Conservation (phyloP, 2,797 vertebrate species). For the Tenualosa ilisha region DNA sequence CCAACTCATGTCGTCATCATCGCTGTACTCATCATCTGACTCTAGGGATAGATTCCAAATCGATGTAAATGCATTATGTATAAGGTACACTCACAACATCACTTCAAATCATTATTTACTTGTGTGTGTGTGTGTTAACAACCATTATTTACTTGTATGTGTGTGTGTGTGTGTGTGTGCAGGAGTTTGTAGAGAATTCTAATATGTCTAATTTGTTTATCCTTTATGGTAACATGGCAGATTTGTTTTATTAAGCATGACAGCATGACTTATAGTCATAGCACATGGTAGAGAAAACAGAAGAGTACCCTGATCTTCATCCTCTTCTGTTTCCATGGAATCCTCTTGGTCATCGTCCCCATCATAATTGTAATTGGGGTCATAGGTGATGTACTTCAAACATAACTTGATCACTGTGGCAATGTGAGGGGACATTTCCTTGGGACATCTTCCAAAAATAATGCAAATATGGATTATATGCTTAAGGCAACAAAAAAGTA, state of each 20-base stretch:
- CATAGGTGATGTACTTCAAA: constrained; percentile 88
- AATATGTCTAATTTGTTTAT: too few relatives aligned
- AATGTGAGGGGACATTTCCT: constrained; percentile 86
- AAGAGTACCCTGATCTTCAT: constrained; percentile 84
- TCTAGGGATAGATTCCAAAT: constrained; percentile 65
- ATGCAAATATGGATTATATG: neutral
- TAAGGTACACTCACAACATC: neutral
- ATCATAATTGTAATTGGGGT: constrained; percentile 94
- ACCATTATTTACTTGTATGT: neutral
- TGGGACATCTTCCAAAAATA: constrained; percentile 74
- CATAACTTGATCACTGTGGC: constrained; percentile 83
- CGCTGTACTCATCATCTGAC: constrained; percentile 90
- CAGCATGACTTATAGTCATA: neutral
- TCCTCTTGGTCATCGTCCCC: constrained; percentile 81
- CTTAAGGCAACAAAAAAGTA: neutral
- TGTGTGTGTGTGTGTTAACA: neutral
- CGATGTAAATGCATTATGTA: neutral
- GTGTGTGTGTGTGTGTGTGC: neutral
- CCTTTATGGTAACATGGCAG: too few relatives aligned
- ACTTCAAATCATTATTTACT: neutral
- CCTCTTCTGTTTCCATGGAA: constrained; percentile 86
- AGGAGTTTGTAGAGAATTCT: neutral
- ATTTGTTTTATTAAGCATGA: too few relatives aligned
- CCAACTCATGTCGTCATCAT: constrained; percentile 96
- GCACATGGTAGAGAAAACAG: neutral